Base-by-base conservation (phyloP, 2,888 invertebrate genomes). In the Schrankia costaestrigalis region DNA sequence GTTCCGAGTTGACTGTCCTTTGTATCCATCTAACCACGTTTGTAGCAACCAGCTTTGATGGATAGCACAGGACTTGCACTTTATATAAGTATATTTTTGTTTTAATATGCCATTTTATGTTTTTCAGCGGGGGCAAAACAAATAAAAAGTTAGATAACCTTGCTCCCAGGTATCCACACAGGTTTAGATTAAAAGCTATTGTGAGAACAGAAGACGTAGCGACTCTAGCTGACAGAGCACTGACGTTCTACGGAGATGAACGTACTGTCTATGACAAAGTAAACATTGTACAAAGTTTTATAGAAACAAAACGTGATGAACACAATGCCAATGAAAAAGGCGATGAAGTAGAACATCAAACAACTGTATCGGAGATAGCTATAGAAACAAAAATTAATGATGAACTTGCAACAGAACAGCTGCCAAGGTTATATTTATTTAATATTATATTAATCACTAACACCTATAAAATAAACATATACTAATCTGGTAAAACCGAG, bases 111-210 rank as follows among this genome's bases (percentile, higher is more conserved):
- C n/a, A n/a, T n/a, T n/a, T n/a, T 1, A 11, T 22, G 11, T 11
- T 11, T 32, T 29, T 9, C 68, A 89, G 90, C 44, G 90, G 90
- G 0, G 76, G 76, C 0, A 87, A 79, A 62, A 78, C 74, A 1
- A 61, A 49, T 2, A 80, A 74, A 48, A 66, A 58, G 18, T 79
- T 90, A 14, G 75, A 79, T 17, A 71, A 86, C 43, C 59, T 90
- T 7, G 73, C 84, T 0, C 87, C 90, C 1, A 73, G 84, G 36
- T 78, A 81, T 13, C 87, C 83, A 4, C 89, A 90, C 55, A 76
- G 70, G 25, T 90, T 90, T 46, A 67, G 89, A 8, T 40, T 90
- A 2, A 75, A 72, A 60, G 63, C 75, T 0, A 71, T 68, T 8
- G 45, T 81, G 15, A 77, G 67, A 64, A 73, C 63, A 0, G 46